phyloP scores from a whole-genome alignment of 37 sponge, comb jelly and placozoan genomes.

The Oscarella lobularis region DNA sequence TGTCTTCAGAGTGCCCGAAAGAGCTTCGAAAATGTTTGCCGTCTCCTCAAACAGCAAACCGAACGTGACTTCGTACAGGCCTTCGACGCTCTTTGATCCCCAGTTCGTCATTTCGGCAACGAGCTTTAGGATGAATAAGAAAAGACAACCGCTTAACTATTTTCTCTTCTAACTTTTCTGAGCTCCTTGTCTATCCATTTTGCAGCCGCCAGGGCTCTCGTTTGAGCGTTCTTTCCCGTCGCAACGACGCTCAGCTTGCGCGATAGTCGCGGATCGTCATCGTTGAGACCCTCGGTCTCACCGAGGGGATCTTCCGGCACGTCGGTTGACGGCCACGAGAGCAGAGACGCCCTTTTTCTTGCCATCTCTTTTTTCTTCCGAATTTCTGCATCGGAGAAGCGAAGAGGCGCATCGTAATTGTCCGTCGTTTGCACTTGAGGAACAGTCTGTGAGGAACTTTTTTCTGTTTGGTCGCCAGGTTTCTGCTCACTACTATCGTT shows the following conservation, averaged over 20 bases:
- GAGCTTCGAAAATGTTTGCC: slow-evolving; percentile 32
- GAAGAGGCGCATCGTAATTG: too few relatives aligned
- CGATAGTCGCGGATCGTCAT: not conserved
- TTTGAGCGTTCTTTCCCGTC: not conserved
- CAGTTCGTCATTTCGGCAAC: slow-evolving; percentile 17
- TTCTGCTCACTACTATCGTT: too few relatives aligned
- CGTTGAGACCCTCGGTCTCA: not conserved
- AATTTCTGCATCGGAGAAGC: not conserved
- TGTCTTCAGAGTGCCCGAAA: slow-evolving; percentile 41
- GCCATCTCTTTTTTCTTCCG: not conserved
- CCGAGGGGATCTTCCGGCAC: not conserved
- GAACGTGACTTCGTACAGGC: slow-evolving; percentile 21
- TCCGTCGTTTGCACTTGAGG: too few relatives aligned
- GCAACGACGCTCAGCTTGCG: slow-evolving; percentile 5
- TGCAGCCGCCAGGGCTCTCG: slow-evolving; percentile 24
- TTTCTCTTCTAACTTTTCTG: slow-evolving; percentile 10
- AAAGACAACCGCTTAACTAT: not conserved
- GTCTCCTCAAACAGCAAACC: slow-evolving; percentile 34
- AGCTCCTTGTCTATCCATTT: slow-evolving; percentile 44
- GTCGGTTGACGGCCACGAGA: not conserved
- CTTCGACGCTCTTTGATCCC: slow-evolving; percentile 5
- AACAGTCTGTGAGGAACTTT: too few relatives aligned
- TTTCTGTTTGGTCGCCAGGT: too few relatives aligned
- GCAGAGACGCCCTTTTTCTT: not conserved
- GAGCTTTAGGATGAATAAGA: slow-evolving; percentile 10